Evolutionary conservation across 2,113 vertebrate genomes (phyloP), one percentile per base, ranked within the genome.

Genomic region (Prionailurus bengalensis): DNA sequence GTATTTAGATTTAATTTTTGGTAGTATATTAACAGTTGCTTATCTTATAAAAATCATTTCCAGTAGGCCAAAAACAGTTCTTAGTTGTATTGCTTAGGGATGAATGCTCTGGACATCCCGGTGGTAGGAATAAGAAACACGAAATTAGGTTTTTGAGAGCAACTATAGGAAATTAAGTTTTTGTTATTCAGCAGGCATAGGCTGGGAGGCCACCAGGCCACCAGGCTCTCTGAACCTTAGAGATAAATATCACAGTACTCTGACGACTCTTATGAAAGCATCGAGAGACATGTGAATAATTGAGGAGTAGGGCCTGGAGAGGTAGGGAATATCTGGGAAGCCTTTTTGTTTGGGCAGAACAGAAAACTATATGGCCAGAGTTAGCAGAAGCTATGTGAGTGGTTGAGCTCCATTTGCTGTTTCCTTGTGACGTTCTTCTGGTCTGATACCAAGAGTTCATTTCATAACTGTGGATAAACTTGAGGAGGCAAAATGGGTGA

Each of bases 381-480:
- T 79, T 79, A 79, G 91, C 84, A 89, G 95, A 68, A 83, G 92
- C 74, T 48, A 11, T 23, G 61, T 79, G 42, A 19, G 61, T 84
- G 79, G 94, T 76, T 87, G 80, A 61, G 92, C 93, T 92, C 1
- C 16, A 19, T 25, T 78, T 84, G 61, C 23, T 96, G 65, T 89
- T 73, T 96, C 45, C 51, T 63, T 12, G 11, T 48, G 92, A 86
- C 66, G 27, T 82, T 71, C 82, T 95, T 94, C 73, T 86, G n/a
- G 11, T 70, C 21, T 90, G 39, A 97, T 31, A 73, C 55, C 42
- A 48, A n/a, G 70, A 86, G 42, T 71, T 92, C 61, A 53, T 86
- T 96, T 94, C 81, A 65, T 94, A 73, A 55, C 55, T 82, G 14
- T 96, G 87, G 93, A 45, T 95, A 76, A 94, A 93, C 17, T 84